Percentiles rank a stretch among this genome's conserved stretches.
Evolutionary conservation across 2,113 vertebrate genomes (phyloP).

Genomic region (Aepyceros melampus): DNA sequence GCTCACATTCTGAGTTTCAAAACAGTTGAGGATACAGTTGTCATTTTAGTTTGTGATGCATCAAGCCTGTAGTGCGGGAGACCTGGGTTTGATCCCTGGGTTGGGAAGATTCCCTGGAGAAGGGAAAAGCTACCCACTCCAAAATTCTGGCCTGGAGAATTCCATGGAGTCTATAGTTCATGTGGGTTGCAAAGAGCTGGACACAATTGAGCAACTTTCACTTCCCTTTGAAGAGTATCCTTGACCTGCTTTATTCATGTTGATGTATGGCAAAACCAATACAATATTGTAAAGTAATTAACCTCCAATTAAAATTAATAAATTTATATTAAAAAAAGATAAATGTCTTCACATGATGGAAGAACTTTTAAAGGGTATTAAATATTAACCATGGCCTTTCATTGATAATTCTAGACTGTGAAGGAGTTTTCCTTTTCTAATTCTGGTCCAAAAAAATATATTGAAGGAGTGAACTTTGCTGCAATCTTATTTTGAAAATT

Average conservation of each 20-base stretch:
- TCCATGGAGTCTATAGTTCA: background rate
- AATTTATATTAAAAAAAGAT: background rate
- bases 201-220: background rate
- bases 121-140: background rate
- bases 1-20: background rate
- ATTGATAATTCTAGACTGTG: background rate
- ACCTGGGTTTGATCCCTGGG: background rate
- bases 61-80: background rate
- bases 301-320: too few relatives aligned
- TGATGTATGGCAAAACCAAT: too few relatives aligned
- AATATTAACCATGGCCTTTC: background rate
- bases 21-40: background rate
- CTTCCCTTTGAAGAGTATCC: background rate
- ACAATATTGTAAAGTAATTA: too few relatives aligned
- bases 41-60: background rate
- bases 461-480: slow-evolving; percentile 29
- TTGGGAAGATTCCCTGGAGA: background rate
- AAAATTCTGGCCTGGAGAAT: background rate
- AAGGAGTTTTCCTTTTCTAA: slow-evolving; percentile 38
- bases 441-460: background rate
- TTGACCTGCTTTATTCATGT: background rate
- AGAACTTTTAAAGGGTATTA: slow-evolving; percentile 28
- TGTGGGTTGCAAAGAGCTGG: background rate
- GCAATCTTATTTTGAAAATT: background rate
- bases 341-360: background rate